Percentiles rank a stretch among this genome's conserved stretches.
These are phyloP conservation scores for Drosophila auraria DNA, from an alignment of 1,140 invertebrate species.

Conservation along the genomic window DNA sequence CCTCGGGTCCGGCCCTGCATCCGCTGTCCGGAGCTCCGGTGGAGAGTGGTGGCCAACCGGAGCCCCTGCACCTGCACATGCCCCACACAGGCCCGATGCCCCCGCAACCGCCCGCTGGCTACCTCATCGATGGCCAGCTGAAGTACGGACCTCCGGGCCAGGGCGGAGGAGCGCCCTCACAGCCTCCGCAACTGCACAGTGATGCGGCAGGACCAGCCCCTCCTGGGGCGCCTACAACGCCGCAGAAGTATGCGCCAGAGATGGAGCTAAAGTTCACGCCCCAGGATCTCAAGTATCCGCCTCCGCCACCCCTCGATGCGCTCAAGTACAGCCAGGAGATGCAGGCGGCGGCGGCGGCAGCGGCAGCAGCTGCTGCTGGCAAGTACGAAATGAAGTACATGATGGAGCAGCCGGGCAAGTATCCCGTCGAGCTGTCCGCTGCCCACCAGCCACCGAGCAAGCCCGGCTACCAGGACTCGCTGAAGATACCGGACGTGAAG, in stretches of 20 bases:
- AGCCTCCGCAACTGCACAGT: conserved; percentile 74
- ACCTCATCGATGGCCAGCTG: conserved; percentile 75
- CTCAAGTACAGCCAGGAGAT: conserved; percentile 84
- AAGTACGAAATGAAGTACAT: conserved; percentile 84
- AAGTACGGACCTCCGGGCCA: conserved; percentile 70
- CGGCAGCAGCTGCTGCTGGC: conserved; percentile 56
- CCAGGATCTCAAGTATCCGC: conserved; percentile 81
- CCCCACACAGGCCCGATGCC: conserved; percentile 45
- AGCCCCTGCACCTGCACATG: conserved; percentile 66
- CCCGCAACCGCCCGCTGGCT: conserved; percentile 63
- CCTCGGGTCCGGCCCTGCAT: conserved; percentile 32
- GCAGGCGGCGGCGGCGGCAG: conserved; percentile 70
- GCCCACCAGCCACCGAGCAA: conserved; percentile 52
- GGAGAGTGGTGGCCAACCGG: conserved; percentile 32
- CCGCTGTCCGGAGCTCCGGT: conserved; percentile 31
- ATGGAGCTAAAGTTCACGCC: conserved; percentile 79
- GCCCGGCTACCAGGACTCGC: conserved; percentile 66
- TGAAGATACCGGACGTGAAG: conserved; percentile 81
- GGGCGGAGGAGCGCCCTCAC: conserved; percentile 46
- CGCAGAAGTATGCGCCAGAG: conserved; percentile 78
- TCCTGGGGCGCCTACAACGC: conserved; percentile 39
- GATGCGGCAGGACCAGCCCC: conserved; percentile 43
- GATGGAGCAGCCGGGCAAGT: conserved; percentile 80
- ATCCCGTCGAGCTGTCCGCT: conserved; percentile 61
- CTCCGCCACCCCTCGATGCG: conserved; percentile 71